phyloP scores from a whole-genome alignment of 2,113 vertebrate species.

The Urocitellus parryii region DNA sequence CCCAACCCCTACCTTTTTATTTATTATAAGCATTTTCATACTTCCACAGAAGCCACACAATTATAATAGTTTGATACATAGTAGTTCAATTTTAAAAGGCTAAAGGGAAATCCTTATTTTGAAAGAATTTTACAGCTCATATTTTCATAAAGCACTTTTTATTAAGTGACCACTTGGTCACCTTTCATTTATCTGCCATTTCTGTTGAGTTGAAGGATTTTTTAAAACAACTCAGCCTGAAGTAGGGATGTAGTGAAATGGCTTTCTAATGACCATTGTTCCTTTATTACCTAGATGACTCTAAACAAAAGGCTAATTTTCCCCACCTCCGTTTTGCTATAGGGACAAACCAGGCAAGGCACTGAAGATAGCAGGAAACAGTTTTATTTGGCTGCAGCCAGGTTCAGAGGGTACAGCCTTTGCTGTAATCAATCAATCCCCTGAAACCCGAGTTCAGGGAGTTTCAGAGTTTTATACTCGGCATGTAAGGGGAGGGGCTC shows the following conservation, averaged over 20 bases:
- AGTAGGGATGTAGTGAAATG: background rate
- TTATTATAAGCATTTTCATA: too few species aligned
- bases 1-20: too few species aligned
- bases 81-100: background rate
- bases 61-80: too few species aligned
- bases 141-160: background rate
- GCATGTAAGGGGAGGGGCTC: too few species aligned
- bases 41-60: too few species aligned
- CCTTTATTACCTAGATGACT: background rate
- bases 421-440: too few species aligned
- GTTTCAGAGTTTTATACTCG: too few species aligned
- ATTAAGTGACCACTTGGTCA: background rate
- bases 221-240: background rate
- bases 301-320: background rate
- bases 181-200: background rate
- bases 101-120: background rate
- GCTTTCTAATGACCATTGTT: background rate
- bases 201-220: background rate
- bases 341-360: too few species aligned
- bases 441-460: too few species aligned
- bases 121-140: conserved; percentile 30
- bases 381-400: too few species aligned
- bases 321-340: background rate
- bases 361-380: too few species aligned
- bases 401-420: too few species aligned